Base-by-base conservation (phyloP, 2,797 vertebrate species). In the Toxotes lorentzi region DNA sequence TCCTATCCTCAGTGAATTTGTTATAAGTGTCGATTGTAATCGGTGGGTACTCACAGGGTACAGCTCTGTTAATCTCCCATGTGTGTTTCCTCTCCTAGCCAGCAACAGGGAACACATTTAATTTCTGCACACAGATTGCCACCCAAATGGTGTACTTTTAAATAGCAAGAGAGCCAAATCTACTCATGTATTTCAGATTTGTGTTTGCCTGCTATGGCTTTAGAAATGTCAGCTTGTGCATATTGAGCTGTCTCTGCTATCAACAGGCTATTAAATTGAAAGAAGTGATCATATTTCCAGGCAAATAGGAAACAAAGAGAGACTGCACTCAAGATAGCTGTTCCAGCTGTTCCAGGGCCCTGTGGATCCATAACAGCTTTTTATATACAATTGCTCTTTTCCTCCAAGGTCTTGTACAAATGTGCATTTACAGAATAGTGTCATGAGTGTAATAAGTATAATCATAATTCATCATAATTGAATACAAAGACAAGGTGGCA, bases 231-330 rank as follows among this genome's bases (percentile, higher is more conserved):
- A 71, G 48, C 68, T 73, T 67, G 45, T 56, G 72, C 69, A 69
- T 67, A 80, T 74, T 85, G 70, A 82, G 65, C 66, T 51, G 65
- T 67, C 50, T 78, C 65, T 43, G 70, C 60, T 73, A 61, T 79
- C 82, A 86, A 61, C 71, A 69, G 69, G 40, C 74, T 88, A 78
- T 84, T 82, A 77, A 85, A 90, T 81, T 78, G 78, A 84, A 90
- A 80, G 70, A 87, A 82, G 70, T 45, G 48, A 81, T 92, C 0
- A 84, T 84, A 87, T 90, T 64, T 24, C 38, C 27, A 60, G 73
- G 66, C 68, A 85, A 79, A 89, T 86, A 74, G 63, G 59, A 86
- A 30, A 74, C 72, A 70, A 80, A 73, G 68, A 80, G 47, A 76
- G 40, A 54, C 62, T 41, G 27, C 75, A 27, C 75, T 82, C 61